Percentiles rank a stretch among this genome's conserved stretches.
Conservation (phyloP, 2,888 invertebrate species). For the Odontocolon sp. region DNA sequence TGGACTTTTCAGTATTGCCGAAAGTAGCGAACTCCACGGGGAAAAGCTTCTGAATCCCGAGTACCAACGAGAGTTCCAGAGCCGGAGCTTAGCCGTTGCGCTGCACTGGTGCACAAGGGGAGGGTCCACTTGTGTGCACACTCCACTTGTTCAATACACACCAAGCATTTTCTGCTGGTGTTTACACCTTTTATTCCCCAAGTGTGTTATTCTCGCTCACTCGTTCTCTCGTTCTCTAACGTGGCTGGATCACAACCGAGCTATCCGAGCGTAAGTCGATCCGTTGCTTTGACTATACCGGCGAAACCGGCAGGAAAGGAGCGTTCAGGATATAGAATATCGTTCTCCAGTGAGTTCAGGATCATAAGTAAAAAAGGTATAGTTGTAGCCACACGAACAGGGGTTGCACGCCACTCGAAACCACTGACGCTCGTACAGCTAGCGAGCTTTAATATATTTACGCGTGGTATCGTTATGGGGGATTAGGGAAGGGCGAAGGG, state of each 20-base stretch:
- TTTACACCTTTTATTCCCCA: slow-evolving; percentile 8
- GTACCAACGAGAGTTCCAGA: not conserved
- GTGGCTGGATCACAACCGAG: not conserved
- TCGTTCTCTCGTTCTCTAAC: not conserved
- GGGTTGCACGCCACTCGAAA: not conserved
- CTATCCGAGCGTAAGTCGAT: slow-evolving; percentile 15
- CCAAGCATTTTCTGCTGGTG: not conserved
- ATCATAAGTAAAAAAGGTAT: too few relatives aligned
- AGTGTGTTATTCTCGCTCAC: not conserved
- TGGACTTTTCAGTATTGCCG: slow-evolving; percentile 20
- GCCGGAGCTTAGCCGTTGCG: slow-evolving; percentile 6
- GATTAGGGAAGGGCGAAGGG: slow-evolving; percentile 30
- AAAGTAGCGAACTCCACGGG: not conserved
- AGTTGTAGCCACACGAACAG: slow-evolving; percentile 11
- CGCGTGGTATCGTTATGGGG: slow-evolving; percentile 33
- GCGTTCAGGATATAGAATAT: too few relatives aligned
- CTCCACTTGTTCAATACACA: not conserved
- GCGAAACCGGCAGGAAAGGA: too few relatives aligned
- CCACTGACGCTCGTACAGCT: slow-evolving; percentile 17
- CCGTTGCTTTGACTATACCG: slow-evolving; percentile 6
- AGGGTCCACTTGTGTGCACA: not conserved
- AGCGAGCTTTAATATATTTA: slow-evolving; percentile 46
- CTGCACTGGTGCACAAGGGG: not conserved
- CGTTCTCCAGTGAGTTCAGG: not conserved
- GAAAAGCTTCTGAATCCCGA: slow-evolving; percentile 17